Conservation (phyloP, 1,140 invertebrate genomes). For the Atta texana region DNA sequence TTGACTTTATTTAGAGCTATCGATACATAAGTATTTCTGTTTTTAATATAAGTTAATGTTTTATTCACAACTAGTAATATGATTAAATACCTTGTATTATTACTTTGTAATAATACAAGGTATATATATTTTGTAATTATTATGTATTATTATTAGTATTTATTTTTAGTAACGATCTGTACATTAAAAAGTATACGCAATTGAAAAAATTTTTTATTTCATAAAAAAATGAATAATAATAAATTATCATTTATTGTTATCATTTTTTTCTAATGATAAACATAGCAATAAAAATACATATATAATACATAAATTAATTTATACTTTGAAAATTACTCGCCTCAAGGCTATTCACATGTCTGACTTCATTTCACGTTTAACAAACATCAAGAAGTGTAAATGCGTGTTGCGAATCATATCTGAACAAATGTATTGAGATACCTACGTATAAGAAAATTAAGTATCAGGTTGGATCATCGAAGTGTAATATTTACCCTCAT, state of each 20-base stretch:
- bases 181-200: neutral
- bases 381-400: conserved; percentile 20
- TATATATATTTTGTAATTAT: too few relatives aligned
- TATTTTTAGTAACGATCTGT: neutral
- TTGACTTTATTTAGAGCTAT: neutral
- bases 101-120: too few relatives aligned
- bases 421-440: conserved; percentile 2
- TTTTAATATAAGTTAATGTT: conserved; percentile 19
- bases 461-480: neutral
- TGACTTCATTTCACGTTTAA: conserved; percentile 25
- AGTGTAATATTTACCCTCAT: neutral
- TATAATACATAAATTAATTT: conserved; percentile 7
- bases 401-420: neutral
- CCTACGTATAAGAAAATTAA: neutral
- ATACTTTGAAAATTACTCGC: conserved; percentile 25
- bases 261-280: conserved; percentile 19
- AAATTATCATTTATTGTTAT: neutral
- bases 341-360: conserved; percentile 16
- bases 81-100: conserved; percentile 10
- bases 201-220: neutral
- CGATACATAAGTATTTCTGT: neutral
- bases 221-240: conserved; percentile 22
- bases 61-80: conserved; percentile 19
- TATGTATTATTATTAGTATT: too few relatives aligned
- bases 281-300: neutral